Evolutionary conservation across 2,113 vertebrate species (phyloP).

Genomic region (Laterallus jamaicensis): DNA sequence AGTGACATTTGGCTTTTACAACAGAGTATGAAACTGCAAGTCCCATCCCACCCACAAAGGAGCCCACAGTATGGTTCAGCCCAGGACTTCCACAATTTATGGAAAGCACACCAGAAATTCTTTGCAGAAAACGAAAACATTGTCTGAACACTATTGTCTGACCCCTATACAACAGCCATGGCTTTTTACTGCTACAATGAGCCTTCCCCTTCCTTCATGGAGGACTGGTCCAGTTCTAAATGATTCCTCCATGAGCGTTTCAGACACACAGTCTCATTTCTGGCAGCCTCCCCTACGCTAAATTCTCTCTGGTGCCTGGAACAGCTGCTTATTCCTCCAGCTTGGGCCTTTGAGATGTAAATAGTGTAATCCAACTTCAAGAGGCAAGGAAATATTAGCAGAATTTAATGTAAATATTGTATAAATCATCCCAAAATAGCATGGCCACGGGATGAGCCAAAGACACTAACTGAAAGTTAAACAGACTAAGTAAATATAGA

Average conservation of each 20-base stretch:
- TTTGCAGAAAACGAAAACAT: not conserved
- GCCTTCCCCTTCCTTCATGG: not conserved
- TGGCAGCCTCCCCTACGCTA: slow-evolving; percentile 31
- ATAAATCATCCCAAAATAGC: slow-evolving; percentile 73
- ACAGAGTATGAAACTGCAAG: not conserved
- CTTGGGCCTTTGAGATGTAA: slow-evolving; percentile 61
- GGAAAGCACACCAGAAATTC: not conserved
- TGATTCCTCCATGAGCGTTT: not conserved
- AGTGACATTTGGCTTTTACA: not conserved
- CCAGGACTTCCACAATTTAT: no score
- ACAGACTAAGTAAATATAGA: slow-evolving; percentile 65
- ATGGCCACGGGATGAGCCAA: slow-evolving; percentile 61
- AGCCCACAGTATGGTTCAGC: not conserved
- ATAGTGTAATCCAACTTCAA: slow-evolving; percentile 65
- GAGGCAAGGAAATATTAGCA: slow-evolving; percentile 72
- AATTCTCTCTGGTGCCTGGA: slow-evolving; percentile 57
- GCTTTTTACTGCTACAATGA: not conserved
- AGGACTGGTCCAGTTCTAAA: not conserved
- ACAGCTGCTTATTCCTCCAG: slow-evolving; percentile 57
- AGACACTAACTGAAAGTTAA: slow-evolving; percentile 70
- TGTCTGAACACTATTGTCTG: not conserved
- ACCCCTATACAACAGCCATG: not conserved
- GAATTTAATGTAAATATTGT: slow-evolving; percentile 71
- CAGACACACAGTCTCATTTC: slow-evolving; percentile 9
- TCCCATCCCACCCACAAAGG: not conserved